A percentile compares a stretch with the other conserved stretches of the same genome.
phyloP scores from a whole-genome alignment of 2,888 invertebrate genomes.

The Andrena marginata region DNA sequence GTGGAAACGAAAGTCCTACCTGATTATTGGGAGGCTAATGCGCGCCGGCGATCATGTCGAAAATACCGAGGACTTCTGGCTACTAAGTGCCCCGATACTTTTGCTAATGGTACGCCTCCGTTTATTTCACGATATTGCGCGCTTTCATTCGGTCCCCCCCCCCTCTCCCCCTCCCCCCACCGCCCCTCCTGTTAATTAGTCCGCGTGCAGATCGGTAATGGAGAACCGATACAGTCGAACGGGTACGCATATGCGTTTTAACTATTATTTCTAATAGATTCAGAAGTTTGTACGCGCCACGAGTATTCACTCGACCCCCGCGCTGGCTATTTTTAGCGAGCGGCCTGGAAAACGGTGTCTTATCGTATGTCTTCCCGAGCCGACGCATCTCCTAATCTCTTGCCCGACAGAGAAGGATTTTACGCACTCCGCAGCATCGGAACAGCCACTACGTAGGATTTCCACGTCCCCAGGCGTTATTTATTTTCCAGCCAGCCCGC shows the following conservation, averaged over 20 bases:
- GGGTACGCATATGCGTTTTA: not conserved
- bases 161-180: not conserved
- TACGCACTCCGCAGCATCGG: conserved; percentile 55
- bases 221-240: conserved; percentile 16
- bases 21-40: conserved; percentile 70
- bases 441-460: conserved; percentile 62
- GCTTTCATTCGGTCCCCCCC: not conserved
- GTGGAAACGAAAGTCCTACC: conserved; percentile 66
- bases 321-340: conserved; percentile 59
- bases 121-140: conserved; percentile 52
- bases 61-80: conserved; percentile 51
- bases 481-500: conserved; percentile 65
- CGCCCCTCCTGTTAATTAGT: conserved; percentile 39
- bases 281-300: not conserved
- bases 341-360: conserved; percentile 34
- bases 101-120: conserved; percentile 61
- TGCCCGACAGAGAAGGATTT: conserved; percentile 66
- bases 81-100: conserved; percentile 58
- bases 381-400: conserved; percentile 64
- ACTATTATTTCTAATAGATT: not conserved
- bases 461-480: conserved; percentile 66
- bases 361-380: conserved; percentile 56
- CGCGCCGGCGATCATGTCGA: conserved; percentile 63
- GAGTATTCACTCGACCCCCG: not conserved
- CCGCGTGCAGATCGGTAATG: conserved; percentile 24